Evolutionary conservation across 2,888 invertebrate genomes (phyloP).

Genomic region (Habroteleia sp.): DNA sequence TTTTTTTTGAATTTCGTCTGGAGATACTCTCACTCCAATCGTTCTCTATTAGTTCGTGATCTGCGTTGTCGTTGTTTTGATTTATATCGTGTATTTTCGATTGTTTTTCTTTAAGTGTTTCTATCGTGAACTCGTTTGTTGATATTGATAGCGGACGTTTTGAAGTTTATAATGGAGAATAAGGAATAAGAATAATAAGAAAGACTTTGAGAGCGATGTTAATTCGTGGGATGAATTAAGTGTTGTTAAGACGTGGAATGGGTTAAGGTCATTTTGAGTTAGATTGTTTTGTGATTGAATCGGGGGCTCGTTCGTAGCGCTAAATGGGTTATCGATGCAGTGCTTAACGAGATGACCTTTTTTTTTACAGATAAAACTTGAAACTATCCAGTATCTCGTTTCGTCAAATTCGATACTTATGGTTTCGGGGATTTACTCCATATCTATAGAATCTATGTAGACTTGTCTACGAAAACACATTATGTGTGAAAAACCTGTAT

Average conservation of each 20-base stretch:
- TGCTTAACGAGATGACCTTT: slow-evolving; percentile 18
- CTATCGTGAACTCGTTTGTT: not conserved
- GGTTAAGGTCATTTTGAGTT: not conserved
- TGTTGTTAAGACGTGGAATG: not conserved
- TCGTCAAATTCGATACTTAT: slow-evolving; percentile 8
- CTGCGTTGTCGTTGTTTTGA: not conserved
- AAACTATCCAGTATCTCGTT: slow-evolving; percentile 7
- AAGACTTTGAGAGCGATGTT: not conserved
- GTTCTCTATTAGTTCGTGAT: not conserved
- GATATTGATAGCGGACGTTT: not conserved
- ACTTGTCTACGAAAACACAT: slow-evolving; percentile 32
- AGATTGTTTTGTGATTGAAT: not conserved
- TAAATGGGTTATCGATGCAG: not conserved
- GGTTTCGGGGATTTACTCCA: slow-evolving; percentile 7
- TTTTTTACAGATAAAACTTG: slow-evolving; percentile 17
- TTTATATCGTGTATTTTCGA: not conserved
- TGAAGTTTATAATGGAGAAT: not conserved
- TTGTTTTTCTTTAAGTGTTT: not conserved
- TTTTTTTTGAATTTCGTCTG: not conserved
- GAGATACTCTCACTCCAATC: not conserved
- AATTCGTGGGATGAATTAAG: not conserved
- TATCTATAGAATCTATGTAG: slow-evolving; percentile 20
- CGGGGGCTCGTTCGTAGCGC: not conserved
- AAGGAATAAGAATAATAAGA: no score
- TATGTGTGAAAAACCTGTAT: slow-evolving; percentile 24